phyloP scores from a whole-genome alignment of 2,113 vertebrate species.

The Sebastes fasciatus region DNA sequence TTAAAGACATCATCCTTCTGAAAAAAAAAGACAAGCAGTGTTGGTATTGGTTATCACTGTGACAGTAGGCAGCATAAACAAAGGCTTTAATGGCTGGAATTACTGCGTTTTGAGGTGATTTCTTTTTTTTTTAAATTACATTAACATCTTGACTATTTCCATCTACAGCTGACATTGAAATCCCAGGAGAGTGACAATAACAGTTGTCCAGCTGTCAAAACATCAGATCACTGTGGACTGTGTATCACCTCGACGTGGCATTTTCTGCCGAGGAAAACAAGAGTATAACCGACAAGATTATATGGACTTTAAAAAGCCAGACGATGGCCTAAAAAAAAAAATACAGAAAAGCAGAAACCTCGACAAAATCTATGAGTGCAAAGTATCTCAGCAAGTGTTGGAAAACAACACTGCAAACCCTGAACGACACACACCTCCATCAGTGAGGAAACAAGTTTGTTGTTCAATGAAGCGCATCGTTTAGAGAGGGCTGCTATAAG shows the following conservation, averaged over 20 bases:
- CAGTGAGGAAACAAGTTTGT: slow-evolving; percentile 24
- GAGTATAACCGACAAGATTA: neutral
- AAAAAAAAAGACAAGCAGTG: slow-evolving; percentile 26
- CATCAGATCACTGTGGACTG: neutral
- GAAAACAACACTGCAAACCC: neutral
- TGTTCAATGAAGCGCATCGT: slow-evolving; percentile 21
- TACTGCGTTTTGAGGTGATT: neutral
- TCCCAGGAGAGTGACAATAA: neutral
- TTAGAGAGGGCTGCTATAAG: neutral
- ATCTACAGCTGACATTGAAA: neutral
- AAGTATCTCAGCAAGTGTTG: no score
- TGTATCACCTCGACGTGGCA: neutral
- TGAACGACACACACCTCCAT: slow-evolving; percentile 22
- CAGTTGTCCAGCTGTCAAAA: neutral
- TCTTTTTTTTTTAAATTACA: neutral
- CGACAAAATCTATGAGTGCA: neutral
- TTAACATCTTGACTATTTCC: neutral
- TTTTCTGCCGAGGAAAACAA: neutral
- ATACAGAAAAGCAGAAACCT: neutral
- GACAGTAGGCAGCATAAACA: neutral
- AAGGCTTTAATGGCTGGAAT: neutral
- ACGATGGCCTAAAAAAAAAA: neutral
- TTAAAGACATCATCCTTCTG: slow-evolving; percentile 65
- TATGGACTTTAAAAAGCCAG: neutral
- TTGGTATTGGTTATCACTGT: neutral